phyloP scores from a whole-genome alignment of 2,888 invertebrate genomes.

The Phasia obesa region DNA sequence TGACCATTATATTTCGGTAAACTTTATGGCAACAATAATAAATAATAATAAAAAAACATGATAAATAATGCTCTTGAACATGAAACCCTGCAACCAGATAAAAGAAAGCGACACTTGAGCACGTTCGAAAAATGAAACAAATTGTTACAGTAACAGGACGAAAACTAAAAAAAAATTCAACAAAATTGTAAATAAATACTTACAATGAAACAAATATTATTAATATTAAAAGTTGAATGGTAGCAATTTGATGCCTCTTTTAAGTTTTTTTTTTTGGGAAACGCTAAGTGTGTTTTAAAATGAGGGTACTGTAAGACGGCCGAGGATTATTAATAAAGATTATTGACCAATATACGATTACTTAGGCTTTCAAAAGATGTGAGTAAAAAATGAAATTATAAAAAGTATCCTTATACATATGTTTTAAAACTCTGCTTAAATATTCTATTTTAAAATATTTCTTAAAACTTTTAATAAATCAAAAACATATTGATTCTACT shows the following conservation, averaged over 20 bases:
- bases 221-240: slow-evolving; percentile 22
- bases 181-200: slow-evolving; percentile 59
- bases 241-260: not conserved
- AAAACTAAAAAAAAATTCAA: slow-evolving; percentile 10
- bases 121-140: slow-evolving; percentile 57
- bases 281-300: not conserved
- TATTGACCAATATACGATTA: too few relatives aligned
- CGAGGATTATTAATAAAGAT: too few relatives aligned
- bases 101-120: slow-evolving; percentile 58
- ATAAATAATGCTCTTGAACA: slow-evolving; percentile 68
- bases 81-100: slow-evolving; percentile 59
- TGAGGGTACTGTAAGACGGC: not conserved
- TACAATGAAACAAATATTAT: slow-evolving; percentile 60
- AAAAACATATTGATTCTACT: not conserved
- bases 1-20: slow-evolving; percentile 60
- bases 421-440: too few relatives aligned
- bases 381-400: too few relatives aligned
- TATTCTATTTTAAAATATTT: not conserved
- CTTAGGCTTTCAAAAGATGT: too few relatives aligned
- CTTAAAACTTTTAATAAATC: not conserved
- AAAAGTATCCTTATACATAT: too few relatives aligned
- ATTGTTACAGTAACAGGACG: slow-evolving; percentile 11
- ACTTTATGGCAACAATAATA: slow-evolving; percentile 31
- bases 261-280: not conserved
- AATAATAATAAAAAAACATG: slow-evolving; percentile 24